phyloP scores from a whole-genome alignment of 2,113 vertebrate genomes.

The Sceloporus undulatus region DNA sequence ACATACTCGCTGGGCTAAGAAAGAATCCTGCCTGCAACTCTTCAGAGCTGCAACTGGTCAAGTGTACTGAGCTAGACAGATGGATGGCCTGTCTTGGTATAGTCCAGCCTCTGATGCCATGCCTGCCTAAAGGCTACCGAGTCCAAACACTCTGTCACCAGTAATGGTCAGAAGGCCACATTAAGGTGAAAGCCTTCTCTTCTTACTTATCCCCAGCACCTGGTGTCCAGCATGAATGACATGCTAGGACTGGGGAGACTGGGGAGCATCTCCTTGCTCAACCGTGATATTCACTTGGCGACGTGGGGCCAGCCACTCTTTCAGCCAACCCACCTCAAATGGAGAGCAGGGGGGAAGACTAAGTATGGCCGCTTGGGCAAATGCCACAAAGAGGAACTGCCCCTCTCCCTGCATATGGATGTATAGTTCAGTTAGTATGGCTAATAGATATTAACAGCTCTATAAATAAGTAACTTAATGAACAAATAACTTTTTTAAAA shows the following conservation, averaged over 20 bases:
- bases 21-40: not conserved
- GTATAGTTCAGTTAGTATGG: not conserved
- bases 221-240: not conserved
- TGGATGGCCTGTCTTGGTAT: too few species aligned
- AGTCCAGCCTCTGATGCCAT: not conserved
- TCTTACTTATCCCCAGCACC: not conserved
- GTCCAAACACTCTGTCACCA: not conserved
- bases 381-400: not conserved
- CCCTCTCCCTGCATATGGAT: not conserved
- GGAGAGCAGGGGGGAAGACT: not conserved
- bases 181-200: not conserved
- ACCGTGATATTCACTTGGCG: not conserved
- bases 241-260: not conserved
- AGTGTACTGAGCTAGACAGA: not conserved
- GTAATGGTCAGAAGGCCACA: not conserved
- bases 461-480: not conserved
- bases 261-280: not conserved
- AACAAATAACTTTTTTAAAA: not conserved
- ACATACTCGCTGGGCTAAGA: not conserved
- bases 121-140: not conserved
- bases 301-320: not conserved
- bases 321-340: not conserved
- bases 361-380: not conserved
- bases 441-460: too few species aligned
- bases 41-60: not conserved